Conservation (phyloP, 2,888 invertebrate species). For the Oxystoma pomonae region DNA sequence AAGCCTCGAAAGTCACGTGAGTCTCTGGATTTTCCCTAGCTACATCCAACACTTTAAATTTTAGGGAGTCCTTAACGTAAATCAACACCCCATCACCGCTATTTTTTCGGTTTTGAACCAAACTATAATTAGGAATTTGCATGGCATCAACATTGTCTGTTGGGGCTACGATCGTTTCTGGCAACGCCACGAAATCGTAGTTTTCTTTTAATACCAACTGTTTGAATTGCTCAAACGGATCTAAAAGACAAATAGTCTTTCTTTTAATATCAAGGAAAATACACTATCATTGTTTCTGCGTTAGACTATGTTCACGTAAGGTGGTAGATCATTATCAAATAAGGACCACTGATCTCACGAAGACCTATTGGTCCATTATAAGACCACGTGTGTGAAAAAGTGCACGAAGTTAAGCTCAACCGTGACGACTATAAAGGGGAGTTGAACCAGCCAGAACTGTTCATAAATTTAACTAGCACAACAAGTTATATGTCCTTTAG, state of each 20-base stretch:
- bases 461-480: not conserved
- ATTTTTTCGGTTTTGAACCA: slow-evolving; percentile 35
- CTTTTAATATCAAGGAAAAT: no score
- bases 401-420: no score
- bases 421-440: no score
- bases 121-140: slow-evolving; percentile 37
- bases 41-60: slow-evolving; percentile 38
- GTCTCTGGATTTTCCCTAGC: slow-evolving; percentile 31
- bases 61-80: slow-evolving; percentile 39
- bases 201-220: slow-evolving; percentile 36
- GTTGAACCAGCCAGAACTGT: not conserved
- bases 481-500: not conserved
- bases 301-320: no score
- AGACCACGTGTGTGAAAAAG: not conserved
- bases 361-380: not conserved
- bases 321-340: no score
- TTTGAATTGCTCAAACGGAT: slow-evolving; percentile 37
- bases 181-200: slow-evolving; percentile 38
- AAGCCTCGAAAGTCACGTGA: slow-evolving; percentile 34
- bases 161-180: slow-evolving; percentile 36
- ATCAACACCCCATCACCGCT: slow-evolving; percentile 37
- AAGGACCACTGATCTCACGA: not conserved
- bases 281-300: not conserved
- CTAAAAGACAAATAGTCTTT: slow-evolving; percentile 31
- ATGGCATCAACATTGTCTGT: slow-evolving; percentile 37